Base-by-base conservation (phyloP, 2,797 vertebrate species). In the Syncerus caffer region DNA sequence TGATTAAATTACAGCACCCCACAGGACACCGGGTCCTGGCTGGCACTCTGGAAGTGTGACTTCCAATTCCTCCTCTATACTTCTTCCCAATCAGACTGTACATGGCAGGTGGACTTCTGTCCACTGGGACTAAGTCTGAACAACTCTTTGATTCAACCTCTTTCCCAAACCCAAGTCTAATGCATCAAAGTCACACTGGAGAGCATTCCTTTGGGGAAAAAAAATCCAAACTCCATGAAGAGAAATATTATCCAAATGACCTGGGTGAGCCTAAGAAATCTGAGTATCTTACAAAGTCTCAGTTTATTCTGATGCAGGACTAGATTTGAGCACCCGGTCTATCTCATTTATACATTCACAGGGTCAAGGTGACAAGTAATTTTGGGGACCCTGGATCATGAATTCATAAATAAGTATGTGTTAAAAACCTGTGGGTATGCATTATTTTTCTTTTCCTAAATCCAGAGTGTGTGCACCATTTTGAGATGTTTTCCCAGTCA, bases 311-410 rank as follows among this genome's bases (percentile, higher is more conserved):
- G 23, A 60, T 15, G 15, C 8, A 16, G 4, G 10, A 31, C 19
- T 27, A 4, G 11, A 57, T 13, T 6, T 47, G 11, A 27, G 27
- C 8, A 23, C 3, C 10, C 34, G 23, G 17, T 74, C 51, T 90
- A 15, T 82, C 31, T 42, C 31, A 31, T 15, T 34, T 55, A 53
- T 7, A 14, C 6, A 1, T 0, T 45, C 45, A 21, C 3, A 51
- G 31, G 14, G 2, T 25, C 8, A 6, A 16, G 67, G 57, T 11
- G 2, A 1, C 21, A 74, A 31, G 53, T 5, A 6, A 4, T 3
- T 10, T 15, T 6, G 0, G 6, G 78, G 29, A 14, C 3, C 14
- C 7, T 11, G 38, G 53, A 42, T 11, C 4, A 4, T 0, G 14
- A n/a, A 19, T 23, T 50, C 85, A 58, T 11, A 7, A 27, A 23